Percentiles rank a stretch among this genome's conserved stretches.
These are phyloP conservation scores for Acropora tenuis DNA, from an alignment of 64 coral and sea anemone species.

Conservation along the genomic window DNA sequence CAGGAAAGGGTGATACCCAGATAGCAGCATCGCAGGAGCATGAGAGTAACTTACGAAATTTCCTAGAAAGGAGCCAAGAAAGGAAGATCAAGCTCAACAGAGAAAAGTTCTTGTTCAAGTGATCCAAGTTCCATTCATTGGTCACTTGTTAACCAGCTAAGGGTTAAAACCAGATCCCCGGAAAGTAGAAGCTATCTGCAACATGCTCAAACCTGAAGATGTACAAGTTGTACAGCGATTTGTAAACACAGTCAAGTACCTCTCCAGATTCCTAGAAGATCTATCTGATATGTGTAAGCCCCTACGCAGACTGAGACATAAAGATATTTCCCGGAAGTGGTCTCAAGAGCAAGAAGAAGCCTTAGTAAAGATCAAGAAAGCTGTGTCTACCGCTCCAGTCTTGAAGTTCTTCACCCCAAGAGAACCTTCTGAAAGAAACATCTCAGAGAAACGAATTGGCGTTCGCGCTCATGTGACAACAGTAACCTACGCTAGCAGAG, in stretches of 20 bases:
- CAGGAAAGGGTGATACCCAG: too few relatives aligned
- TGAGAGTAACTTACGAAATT: slow-evolving; percentile 39
- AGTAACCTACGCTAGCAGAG: slow-evolving; percentile 16
- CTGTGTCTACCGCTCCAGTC: slow-evolving; percentile 9
- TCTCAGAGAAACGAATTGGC: background rate
- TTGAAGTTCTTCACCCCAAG: too few relatives aligned
- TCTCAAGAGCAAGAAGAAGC: background rate
- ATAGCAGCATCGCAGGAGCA: slow-evolving; percentile 33
- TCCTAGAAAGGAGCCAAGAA: slow-evolving; percentile 47
- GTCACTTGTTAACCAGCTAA: slow-evolving; percentile 56
- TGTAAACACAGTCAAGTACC: too few relatives aligned
- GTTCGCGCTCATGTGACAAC: slow-evolving; percentile 14
- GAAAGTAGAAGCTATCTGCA: slow-evolving; percentile 59
- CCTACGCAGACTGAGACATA: slow-evolving; percentile 32
- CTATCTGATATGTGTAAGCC: slow-evolving; percentile 61
- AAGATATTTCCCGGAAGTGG: slow-evolving; percentile 29
- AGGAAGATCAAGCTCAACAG: slow-evolving; percentile 63
- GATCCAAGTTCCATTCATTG: slow-evolving; percentile 39
- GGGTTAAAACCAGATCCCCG: slow-evolving; percentile 58
- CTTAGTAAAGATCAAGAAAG: slow-evolving; percentile 50
- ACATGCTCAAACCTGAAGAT: slow-evolving; percentile 54
- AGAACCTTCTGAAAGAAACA: background rate
- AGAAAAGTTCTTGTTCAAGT: slow-evolving; percentile 62
- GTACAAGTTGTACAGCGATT: too few relatives aligned
- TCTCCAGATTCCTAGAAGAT: too few relatives aligned